Evolutionary conservation across 2,888 invertebrate genomes (phyloP).

Genomic region (Nesidiocoris tenuis): DNA sequence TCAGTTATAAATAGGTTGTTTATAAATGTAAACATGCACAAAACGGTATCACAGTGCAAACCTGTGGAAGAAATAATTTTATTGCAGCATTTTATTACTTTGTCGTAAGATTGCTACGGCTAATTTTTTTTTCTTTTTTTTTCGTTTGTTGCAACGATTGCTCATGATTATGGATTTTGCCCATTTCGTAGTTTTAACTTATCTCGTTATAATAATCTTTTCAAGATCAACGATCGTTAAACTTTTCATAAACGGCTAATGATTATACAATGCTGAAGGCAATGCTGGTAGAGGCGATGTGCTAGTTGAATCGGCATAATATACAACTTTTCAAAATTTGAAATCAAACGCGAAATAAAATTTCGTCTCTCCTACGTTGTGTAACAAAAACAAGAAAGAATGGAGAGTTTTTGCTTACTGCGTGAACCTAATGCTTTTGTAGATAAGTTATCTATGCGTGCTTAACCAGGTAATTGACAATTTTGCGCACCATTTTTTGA

Average conservation of each 20-base stretch:
- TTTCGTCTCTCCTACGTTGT: no score
- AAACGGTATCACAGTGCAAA: slow-evolving; percentile 38
- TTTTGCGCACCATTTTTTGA: no score
- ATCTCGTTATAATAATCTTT: not conserved
- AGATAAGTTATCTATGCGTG: no score
- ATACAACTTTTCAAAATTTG: no score
- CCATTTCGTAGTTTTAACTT: not conserved
- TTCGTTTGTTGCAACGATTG: not conserved
- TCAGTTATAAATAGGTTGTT: slow-evolving; percentile 1
- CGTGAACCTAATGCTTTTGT: no score
- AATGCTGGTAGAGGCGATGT: slow-evolving; percentile 33
- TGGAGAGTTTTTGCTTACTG: no score
- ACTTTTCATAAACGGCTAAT: slow-evolving; percentile 27
- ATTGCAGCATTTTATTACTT: slow-evolving; percentile 36
- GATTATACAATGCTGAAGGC: slow-evolving; percentile 47
- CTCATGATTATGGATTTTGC: not conserved
- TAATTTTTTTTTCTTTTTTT: not conserved
- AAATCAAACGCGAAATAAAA: no score
- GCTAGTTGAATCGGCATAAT: not conserved
- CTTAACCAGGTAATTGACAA: no score
- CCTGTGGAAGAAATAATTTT: slow-evolving; percentile 36
- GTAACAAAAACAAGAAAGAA: no score
- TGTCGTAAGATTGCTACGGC: slow-evolving; percentile 12
- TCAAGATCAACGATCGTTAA: not conserved
- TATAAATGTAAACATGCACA: not conserved